A percentile compares a stretch with the other conserved stretches of the same genome.
Conservation (phyloP, 1,140 invertebrate species). For the Mya arenaria region DNA sequence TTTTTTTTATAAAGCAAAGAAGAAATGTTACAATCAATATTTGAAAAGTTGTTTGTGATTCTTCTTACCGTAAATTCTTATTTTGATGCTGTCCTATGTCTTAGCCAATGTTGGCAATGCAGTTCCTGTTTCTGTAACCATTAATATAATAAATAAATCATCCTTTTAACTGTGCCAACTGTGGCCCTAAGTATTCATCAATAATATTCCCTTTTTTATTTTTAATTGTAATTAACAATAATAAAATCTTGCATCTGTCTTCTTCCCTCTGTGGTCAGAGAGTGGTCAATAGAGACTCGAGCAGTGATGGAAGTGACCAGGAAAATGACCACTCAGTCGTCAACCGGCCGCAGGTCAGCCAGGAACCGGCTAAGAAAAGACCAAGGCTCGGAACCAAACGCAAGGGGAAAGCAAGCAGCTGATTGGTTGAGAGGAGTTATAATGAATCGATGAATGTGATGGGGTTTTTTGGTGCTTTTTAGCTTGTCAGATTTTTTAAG, state of each 20-base stretch:
- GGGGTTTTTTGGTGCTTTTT: too few species aligned
- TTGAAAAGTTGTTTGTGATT: too few species aligned
- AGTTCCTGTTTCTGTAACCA: conserved; percentile 23
- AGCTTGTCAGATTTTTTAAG: too few species aligned
- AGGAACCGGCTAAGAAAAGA: conserved; percentile 37
- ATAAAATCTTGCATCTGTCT: background rate
- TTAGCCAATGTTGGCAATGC: too few species aligned
- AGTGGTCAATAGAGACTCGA: too few species aligned
- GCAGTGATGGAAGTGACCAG: conserved; percentile 31
- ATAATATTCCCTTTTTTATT: background rate
- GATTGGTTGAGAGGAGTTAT: too few species aligned
- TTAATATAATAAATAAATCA: background rate
- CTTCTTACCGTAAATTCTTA: too few species aligned
- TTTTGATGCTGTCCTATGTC: too few species aligned
- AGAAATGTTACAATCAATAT: too few species aligned
- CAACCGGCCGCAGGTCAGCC: background rate
- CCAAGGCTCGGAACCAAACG: background rate
- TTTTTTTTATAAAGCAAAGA: too few species aligned
- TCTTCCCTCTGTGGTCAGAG: background rate
- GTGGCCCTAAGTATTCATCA: background rate
- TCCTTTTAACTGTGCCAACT: too few species aligned
- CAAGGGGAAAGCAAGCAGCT: background rate
- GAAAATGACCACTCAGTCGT: conserved; percentile 21
- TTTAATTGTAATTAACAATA: background rate
- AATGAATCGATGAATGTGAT: too few species aligned